Conservation (phyloP, 2,113 vertebrate genomes). For the Pholis gunnellus region DNA sequence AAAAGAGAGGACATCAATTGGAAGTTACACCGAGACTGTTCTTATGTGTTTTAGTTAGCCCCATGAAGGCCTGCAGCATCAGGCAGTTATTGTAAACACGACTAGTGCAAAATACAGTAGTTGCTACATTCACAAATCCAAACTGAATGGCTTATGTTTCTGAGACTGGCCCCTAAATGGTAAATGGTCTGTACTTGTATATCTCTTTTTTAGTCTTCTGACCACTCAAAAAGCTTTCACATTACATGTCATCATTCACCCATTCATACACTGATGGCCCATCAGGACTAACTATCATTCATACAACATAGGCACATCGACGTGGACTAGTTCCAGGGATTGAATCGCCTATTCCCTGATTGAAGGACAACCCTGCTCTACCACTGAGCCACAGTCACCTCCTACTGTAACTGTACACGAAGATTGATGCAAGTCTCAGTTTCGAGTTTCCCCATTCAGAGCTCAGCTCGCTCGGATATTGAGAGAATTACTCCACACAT, state of each 20-base stretch:
- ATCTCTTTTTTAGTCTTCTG: no score
- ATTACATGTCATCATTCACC: no score
- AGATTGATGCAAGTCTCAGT: constrained; percentile 28
- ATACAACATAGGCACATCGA: no score
- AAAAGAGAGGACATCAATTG: not conserved
- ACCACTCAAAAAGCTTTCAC: no score
- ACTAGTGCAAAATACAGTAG: not conserved
- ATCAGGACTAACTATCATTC: no score
- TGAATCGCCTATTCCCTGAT: no score
- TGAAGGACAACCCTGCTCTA: no score
- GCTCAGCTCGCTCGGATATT: constrained; percentile 11
- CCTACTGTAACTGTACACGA: not conserved
- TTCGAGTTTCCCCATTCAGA: constrained; percentile 24
- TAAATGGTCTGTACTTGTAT: no score
- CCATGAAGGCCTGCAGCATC: not conserved
- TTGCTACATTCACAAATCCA: constrained; percentile 16
- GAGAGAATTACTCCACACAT: constrained; percentile 36
- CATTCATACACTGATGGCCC: no score
- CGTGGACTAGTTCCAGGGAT: no score
- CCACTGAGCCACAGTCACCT: no score
- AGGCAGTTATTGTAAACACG: constrained; percentile 18
- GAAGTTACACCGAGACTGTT: not conserved
- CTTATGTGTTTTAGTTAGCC: constrained; percentile 2
- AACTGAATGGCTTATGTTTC: constrained; percentile 7
- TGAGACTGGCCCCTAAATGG: constrained; percentile 4